Base-by-base conservation (phyloP, 1,140 invertebrate species). In the Heliconius congener region DNA sequence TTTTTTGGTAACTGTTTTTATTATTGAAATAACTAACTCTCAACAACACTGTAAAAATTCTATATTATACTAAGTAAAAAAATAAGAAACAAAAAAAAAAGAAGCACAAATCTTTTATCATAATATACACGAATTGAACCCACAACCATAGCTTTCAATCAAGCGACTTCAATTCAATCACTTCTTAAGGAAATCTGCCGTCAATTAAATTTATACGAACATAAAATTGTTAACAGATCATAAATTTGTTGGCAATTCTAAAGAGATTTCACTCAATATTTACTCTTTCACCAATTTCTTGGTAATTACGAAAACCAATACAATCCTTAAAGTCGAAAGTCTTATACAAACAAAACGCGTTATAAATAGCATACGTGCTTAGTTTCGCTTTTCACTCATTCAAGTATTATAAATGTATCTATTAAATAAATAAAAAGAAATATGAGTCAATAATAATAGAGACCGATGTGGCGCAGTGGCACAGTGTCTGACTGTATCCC, bases 221-320 rank as follows among this genome's bases (percentile, higher is more conserved):
- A 37, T 71, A 37, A 52, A 72, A 71, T 37, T 77, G 9, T 71
- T 34, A 71, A 71, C 66, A 72, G 66, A 70, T 72, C 76, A 55
- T 77, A 72, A 77, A 77, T 11, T 27, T 72, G n/a, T 52, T 30
- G 27, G 27, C 8, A 34, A n/a, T 3, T 19, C 50, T n/a, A 37
- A 66, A 66, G 42, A 72, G 71, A 77, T 77, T 77, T 77, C 76
- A 34, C 76, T 34, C 9, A 76, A 76, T 78, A 70, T 75, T 78
- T 76, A 55, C 34, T 72, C 57, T 77, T 77, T 72, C 66, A 34
- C 60, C 23, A 16, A 71, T 76, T 76, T 76, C 23, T 30, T 57
- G 39, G 57, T 19, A 27, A 76, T 72, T 77, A 71, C 76, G 70
- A 4, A 57, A 77, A 76, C 60, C 46, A 42, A 71, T 39, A 72